Evolutionary conservation across 2,797 vertebrate species (phyloP).

Genomic region (Cyclopterus lumpus): DNA sequence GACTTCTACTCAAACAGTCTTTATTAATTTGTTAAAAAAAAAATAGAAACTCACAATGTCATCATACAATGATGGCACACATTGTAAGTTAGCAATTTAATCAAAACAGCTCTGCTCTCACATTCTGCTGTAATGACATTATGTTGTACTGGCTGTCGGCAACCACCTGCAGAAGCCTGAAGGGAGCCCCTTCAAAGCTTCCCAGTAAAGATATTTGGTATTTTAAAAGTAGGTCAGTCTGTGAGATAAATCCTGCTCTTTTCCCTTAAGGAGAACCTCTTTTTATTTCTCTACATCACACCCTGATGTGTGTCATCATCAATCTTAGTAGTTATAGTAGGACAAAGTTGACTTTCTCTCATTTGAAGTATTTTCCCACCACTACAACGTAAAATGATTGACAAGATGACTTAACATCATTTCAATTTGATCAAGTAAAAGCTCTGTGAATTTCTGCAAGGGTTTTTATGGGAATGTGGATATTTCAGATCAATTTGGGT

Average conservation of each 20-base stretch:
- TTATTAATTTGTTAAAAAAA: too few species aligned
- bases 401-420: neutral
- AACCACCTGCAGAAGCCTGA: conserved; percentile 36
- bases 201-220: conserved; percentile 32
- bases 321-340: neutral
- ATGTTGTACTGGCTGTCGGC: neutral
- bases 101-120: conserved; percentile 12
- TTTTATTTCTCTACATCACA: conserved; percentile 56
- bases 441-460: too few species aligned
- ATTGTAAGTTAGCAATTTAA: neutral
- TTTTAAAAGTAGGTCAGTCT: conserved; percentile 71
- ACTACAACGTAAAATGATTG: neutral
- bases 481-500: neutral
- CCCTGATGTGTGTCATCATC: conserved; percentile 54
- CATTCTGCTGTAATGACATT: conserved; percentile 16
- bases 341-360: conserved; percentile 3
- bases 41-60: neutral
- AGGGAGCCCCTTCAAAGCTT: conserved; percentile 26
- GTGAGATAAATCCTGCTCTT: conserved; percentile 50
- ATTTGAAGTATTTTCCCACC: conserved; percentile 2
- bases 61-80: neutral
- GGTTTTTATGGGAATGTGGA: neutral
- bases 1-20: neutral
- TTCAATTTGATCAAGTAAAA: neutral
- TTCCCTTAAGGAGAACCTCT: conserved; percentile 68